Percentiles rank a stretch among this genome's conserved stretches.
phyloP scores from a whole-genome alignment of 2,797 vertebrate genomes.

The Ceryle rudis region DNA sequence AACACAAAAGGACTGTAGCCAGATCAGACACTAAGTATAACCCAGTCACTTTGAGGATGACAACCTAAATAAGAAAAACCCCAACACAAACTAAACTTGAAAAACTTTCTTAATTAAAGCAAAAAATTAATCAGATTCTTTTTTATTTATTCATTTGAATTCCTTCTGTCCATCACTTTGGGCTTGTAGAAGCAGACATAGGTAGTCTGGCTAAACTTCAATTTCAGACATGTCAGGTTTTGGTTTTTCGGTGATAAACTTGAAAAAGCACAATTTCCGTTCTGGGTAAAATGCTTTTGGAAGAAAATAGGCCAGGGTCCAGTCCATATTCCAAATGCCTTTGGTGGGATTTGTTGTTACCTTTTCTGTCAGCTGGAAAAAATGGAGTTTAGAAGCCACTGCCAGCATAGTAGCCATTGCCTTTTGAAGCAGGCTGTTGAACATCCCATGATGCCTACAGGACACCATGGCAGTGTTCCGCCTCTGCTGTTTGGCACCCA shows the following conservation, averaged over 20 bases:
- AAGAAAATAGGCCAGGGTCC: neutral
- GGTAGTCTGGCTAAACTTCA: neutral
- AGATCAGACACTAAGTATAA: neutral
- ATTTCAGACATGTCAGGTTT: neutral
- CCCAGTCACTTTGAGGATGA: neutral
- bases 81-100: neutral
- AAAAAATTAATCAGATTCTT: neutral
- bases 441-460: neutral
- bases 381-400: neutral
- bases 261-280: neutral
- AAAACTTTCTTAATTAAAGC: neutral
- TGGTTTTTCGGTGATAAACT: neutral
- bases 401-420: neutral
- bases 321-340: neutral
- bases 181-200: neutral
- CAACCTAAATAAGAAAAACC: neutral
- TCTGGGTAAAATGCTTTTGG: neutral
- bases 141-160: neutral
- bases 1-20: neutral
- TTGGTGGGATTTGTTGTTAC: neutral
- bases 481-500: neutral
- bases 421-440: neutral
- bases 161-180: neutral
- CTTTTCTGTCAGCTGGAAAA: neutral
- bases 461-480: fast-evolving